Evolutionary conservation across 2,888 invertebrate species (phyloP).

Genomic region (Pedicia rivosa): DNA sequence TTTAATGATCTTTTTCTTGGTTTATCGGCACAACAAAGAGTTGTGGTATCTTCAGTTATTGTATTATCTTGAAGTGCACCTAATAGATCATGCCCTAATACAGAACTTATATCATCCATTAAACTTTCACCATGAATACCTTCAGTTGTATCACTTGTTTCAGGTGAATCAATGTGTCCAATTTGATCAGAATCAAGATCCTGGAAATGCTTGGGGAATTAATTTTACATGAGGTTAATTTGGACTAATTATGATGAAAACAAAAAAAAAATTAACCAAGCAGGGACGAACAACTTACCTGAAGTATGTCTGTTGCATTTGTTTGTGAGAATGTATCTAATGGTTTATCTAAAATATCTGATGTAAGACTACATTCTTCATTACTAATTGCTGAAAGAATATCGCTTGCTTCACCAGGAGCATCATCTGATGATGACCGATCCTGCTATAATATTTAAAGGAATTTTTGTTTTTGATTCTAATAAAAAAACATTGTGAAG

Average conservation of each 20-base stretch:
- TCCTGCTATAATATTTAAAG: too few relatives aligned
- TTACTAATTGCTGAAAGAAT: constrained; percentile 46
- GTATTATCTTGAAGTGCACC: constrained; percentile 51
- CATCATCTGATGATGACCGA: constrained; percentile 26
- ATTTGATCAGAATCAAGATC: constrained; percentile 34
- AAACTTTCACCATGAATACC: constrained; percentile 61
- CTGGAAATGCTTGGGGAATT: constrained; percentile 20
- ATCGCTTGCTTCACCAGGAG: constrained; percentile 32
- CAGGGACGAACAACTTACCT: constrained; percentile 16
- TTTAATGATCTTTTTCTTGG: constrained; percentile 3
- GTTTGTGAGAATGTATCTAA: constrained; percentile 15
- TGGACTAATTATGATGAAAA: too few relatives aligned
- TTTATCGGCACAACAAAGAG: constrained; percentile 32
- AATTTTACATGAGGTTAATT: too few relatives aligned
- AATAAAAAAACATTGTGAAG: neutral
- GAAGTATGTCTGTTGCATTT: constrained; percentile 26
- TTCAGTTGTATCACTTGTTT: constrained; percentile 60
- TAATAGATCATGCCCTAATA: constrained; percentile 50
- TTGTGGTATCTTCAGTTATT: constrained; percentile 54
- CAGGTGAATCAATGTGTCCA: constrained; percentile 70
- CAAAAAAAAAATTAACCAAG: neutral
- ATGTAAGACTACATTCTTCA: constrained; percentile 54
- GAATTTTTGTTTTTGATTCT: neutral
- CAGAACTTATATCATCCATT: constrained; percentile 63
- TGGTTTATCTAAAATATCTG: constrained; percentile 43